phyloP scores from a whole-genome alignment of 2,113 vertebrate species.

The Buteo buteo region DNA sequence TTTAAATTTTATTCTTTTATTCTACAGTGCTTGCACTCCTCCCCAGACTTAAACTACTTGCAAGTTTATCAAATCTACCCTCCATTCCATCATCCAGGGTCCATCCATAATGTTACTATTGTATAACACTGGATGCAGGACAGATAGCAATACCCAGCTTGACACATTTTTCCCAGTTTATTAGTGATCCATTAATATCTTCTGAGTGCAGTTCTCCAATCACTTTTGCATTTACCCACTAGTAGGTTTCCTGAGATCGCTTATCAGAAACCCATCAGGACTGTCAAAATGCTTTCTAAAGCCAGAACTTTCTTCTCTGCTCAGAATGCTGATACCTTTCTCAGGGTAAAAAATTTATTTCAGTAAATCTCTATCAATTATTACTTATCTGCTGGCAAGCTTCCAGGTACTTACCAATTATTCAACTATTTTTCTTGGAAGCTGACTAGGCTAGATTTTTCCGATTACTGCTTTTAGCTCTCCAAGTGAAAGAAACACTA shows the following conservation, averaged over 20 bases:
- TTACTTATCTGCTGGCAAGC: background rate
- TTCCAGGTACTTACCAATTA: background rate
- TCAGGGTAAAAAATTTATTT: background rate
- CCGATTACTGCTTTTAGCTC: background rate
- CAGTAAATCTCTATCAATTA: background rate
- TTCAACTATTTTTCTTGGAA: background rate
- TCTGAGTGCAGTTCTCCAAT: background rate
- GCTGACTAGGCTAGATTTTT: background rate
- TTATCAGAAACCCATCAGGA: background rate
- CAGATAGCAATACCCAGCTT: background rate
- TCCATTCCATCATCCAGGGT: background rate
- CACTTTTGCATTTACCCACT: background rate
- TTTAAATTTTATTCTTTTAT: background rate
- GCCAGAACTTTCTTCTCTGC: background rate
- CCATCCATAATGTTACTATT: background rate
- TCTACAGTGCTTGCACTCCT: background rate
- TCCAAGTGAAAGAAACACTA: background rate
- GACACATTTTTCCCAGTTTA: background rate
- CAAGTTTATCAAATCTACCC: background rate
- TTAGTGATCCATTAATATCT: background rate
- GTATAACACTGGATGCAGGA: background rate
- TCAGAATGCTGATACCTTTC: background rate
- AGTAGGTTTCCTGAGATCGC: background rate
- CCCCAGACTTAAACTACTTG: background rate
- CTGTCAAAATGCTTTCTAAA: background rate